Evolutionary conservation across 2,113 vertebrate genomes (phyloP), one percentile per base, ranked within the genome.

Genomic region (Rhinichthys klamathensis): DNA sequence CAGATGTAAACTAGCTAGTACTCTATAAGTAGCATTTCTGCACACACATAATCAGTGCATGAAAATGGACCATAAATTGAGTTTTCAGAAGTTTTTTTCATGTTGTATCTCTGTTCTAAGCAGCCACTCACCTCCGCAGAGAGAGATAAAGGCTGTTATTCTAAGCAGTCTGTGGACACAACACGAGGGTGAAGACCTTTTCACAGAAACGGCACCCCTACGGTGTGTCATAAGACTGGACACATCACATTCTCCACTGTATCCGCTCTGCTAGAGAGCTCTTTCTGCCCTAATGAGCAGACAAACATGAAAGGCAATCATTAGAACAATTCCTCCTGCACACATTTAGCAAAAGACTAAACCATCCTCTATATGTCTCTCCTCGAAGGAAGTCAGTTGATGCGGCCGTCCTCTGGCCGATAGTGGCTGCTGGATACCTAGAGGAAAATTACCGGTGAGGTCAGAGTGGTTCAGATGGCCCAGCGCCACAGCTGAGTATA

Each of bases 221-320:
- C 88, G 89, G 93, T 88, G 93, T 92, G 90, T 95, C 94, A 94
- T 93, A 90, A 94, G 94, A 94, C 93, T 90, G 82, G 92, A 91
- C 89, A 93, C 92, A 92, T 92, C 91, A 91, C 92, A 25, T 85
- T 84, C 70, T 80, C 84, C 70, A 21, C 76, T 94, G 92, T 91
- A 92, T 91, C 87, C 87, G 85, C 91, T 91, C 92, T 91, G 91
- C 88, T 92, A 86, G 93, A 92, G 91, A 90, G 92, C 90, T 93
- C 91, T 93, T 94, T 94, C 93, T 92, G 93, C 93, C 87, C 92
- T 93, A 90, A 81, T 70, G 92, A 92, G 85, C 92, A 91, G 89
- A 93, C 89, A 91, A 90, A 93, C 89, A 90, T 91, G 89, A 93
- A 88, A 83, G 90, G 89, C 84, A 91, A 94, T 94, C 93, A 95